Conservation (phyloP, 2,888 invertebrate species). For the Drosophila cyrtoloma region DNA sequence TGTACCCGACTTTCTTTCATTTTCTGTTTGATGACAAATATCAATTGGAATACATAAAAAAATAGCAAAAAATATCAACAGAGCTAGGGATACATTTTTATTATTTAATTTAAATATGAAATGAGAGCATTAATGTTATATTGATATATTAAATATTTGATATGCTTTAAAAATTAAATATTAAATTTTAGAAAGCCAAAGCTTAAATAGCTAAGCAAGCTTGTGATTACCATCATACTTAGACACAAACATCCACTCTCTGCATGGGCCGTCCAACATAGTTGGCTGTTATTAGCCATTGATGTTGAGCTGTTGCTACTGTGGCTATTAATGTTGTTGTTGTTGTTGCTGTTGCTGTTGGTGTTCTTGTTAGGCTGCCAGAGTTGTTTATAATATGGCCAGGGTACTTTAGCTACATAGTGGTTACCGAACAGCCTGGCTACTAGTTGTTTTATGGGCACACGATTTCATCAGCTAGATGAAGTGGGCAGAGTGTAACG, state of each 20-base stretch:
- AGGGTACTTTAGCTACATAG: conserved; percentile 20
- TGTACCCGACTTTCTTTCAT: neutral
- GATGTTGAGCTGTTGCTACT: conserved; percentile 50
- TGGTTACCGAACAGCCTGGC: conserved; percentile 34
- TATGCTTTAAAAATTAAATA: neutral
- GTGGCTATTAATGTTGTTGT: conserved; percentile 15
- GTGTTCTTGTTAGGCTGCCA: conserved; percentile 58
- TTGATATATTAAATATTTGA: neutral
- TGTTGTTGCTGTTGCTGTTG: conserved; percentile 17
- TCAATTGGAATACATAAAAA: neutral
- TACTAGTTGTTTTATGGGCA: conserved; percentile 71
- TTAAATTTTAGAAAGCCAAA: neutral
- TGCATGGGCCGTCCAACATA: conserved; percentile 41
- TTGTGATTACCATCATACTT: conserved; percentile 4
- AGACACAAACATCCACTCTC: neutral
- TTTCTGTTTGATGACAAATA: neutral
- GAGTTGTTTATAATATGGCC: conserved; percentile 71
- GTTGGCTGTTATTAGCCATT: conserved; percentile 69
- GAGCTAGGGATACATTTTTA: neutral
- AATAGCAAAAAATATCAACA: neutral
- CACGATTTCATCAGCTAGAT: conserved; percentile 63
- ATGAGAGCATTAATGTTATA: neutral
- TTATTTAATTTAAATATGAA: neutral
- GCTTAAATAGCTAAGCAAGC: conserved; percentile 3
- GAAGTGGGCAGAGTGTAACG: conserved; percentile 45